Evolutionary conservation across 2,888 invertebrate genomes (phyloP), one percentile per base, ranked within the genome.

Genomic region (Aphidius colemani): DNA sequence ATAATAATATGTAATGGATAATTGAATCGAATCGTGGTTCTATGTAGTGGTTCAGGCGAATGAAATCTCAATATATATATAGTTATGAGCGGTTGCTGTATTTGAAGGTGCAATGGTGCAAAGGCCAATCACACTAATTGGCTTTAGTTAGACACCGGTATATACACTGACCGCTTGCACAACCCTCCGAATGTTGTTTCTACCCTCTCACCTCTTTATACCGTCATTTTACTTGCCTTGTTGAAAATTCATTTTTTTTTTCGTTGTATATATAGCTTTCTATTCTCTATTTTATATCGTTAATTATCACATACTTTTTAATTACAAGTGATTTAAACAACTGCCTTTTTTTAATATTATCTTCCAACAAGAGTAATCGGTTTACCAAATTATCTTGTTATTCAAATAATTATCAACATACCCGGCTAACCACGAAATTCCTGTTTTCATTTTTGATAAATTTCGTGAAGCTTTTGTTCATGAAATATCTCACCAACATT

Each of bases 101-200:
- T 72, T 73, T 67, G 69, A 65, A 64, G 56, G 70, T 70, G 69
- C 69, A 71, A 72, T 73, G 69, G 68, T 66, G 69, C 67, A 67
- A 66, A 69, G 70, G 70, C 69, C 69, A 71, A 72, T 71, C 68
- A 70, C 64, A 66, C 70, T 71, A 72, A 74, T 74, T 71, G 70
- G 71, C 71, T 70, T 64, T 69, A 65, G 68, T 69, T 67, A 67
- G 69, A 65, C 64, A 68, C 58, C 61, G 46, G 56, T 56, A 64
- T 61, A 61, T 56, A 48, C 41, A 13, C 63, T 51, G 46, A 44
- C 61, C 53, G 41, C 41, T 53, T 48, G 18, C 61, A 59, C 53
- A 53, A 64, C 51, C 55, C 53, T 60, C 51, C 59, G 53, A 44
- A 49, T 53, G 5, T 30, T 30, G 30, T 30, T 30, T 30, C 30